These are phyloP conservation scores for Heliconius hortense DNA, from an alignment of 2,888 invertebrate species.

Conservation along the genomic window DNA sequence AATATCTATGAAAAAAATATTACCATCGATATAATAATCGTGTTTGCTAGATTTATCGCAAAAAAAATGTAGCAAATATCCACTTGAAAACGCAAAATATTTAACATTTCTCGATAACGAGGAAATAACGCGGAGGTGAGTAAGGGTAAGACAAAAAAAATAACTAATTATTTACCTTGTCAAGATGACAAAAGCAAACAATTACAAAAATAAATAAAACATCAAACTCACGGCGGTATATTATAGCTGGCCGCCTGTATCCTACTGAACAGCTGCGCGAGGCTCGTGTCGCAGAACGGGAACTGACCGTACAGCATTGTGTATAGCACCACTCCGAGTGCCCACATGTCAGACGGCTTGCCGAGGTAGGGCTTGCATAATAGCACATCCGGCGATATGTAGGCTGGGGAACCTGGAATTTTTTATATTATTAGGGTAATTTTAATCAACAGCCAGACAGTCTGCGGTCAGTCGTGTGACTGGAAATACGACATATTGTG, in stretches of 20 bases:
- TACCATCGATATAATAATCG: too few relatives aligned
- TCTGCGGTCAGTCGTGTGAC: background rate
- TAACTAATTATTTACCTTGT: too few relatives aligned
- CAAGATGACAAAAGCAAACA: background rate
- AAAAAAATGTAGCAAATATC: too few relatives aligned
- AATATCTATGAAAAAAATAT: background rate
- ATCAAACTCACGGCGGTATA: slow-evolving; percentile 85
- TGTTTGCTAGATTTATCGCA: too few relatives aligned
- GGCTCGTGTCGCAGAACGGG: slow-evolving; percentile 89
- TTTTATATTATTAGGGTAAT: background rate
- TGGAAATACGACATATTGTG: too few relatives aligned
- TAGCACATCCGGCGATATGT: slow-evolving; percentile 90
- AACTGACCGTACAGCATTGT: slow-evolving; percentile 92
- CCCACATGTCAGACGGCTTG: slow-evolving; percentile 93
- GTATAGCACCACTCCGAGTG: slow-evolving; percentile 88
- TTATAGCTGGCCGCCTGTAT: slow-evolving; percentile 88
- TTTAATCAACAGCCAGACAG: background rate
- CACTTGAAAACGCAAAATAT: too few relatives aligned
- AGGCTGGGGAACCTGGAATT: slow-evolving; percentile 85
- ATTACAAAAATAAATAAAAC: background rate
- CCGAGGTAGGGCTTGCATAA: slow-evolving; percentile 89
- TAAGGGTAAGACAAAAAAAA: too few relatives aligned
- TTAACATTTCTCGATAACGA: too few relatives aligned
- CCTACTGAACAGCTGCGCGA: slow-evolving; percentile 87
- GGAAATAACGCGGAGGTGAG: too few relatives aligned